Evolutionary conservation across 2,113 vertebrate species (phyloP).

Genomic region (Meleagris gallopavo): DNA sequence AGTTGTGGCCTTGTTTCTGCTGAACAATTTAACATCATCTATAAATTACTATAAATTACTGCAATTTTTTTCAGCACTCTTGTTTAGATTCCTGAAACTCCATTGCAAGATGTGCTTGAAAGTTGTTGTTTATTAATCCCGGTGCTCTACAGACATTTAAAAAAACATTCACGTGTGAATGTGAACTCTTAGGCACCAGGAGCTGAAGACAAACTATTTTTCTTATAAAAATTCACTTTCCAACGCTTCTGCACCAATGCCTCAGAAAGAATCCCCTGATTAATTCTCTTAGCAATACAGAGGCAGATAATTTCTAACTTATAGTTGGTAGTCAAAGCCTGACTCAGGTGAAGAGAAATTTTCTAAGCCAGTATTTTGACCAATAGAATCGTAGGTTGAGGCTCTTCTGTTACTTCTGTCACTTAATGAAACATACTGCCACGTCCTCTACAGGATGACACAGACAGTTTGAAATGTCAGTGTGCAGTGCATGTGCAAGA

Average conservation of each 20-base stretch:
- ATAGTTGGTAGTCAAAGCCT: background rate
- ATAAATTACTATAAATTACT: background rate
- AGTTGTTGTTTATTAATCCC: background rate
- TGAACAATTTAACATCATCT: slow-evolving; percentile 28
- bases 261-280: background rate
- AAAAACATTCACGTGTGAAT: background rate
- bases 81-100: slow-evolving; percentile 22
- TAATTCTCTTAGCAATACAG: background rate
- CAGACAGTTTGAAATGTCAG: background rate
- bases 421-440: background rate
- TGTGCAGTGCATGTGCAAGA: background rate
- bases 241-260: background rate
- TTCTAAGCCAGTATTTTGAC: background rate
- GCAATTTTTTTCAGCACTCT: slow-evolving; percentile 11
- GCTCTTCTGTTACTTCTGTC: background rate
- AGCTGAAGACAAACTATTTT: background rate
- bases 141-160: background rate
- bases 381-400: background rate
- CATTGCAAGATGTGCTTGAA: background rate
- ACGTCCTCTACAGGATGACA: background rate
- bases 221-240: background rate
- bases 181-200: background rate
- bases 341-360: background rate
- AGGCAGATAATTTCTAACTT: background rate
- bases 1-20: background rate